Evolutionary conservation across 2,888 invertebrate species (phyloP), one percentile per base, ranked within the genome.

Genomic region (Kuschelorhynchus macadamiae): DNA sequence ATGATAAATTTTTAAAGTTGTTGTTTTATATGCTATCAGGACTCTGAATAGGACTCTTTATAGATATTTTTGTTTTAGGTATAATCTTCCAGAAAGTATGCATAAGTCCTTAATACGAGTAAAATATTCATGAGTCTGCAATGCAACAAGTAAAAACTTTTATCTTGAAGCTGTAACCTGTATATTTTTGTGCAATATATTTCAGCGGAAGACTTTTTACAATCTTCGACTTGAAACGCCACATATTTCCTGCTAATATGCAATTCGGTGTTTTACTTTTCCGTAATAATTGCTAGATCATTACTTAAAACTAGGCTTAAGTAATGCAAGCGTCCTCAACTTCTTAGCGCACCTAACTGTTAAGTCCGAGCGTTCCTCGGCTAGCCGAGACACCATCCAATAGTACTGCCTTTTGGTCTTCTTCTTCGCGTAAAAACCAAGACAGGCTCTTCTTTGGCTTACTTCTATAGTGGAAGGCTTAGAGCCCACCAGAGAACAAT

Each of bases 401-500:
- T 67, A 42, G 67, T 61, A 57, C 62, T 47, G 56, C 56, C 63
- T 57, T 56, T 62, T 68, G 52, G 59, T 59, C 53, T 44, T 63
- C 59, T 68, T 68, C 68, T 50, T 68, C 32, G 53, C 63, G 68
- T 68, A 68, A 57, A 68, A 68, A 63, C 68, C 30, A 52, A 49
- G 52, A 49, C 57, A 32, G 57, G 44, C 12, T 17, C 68, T 52
- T 59, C 59, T 33, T 50, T 44, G 63, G 44, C 63, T 68, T 68
- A 68, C 68, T 68, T 62, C 63, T 36, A 57, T 57, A 62, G 46
- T 57, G 57, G 67, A 67, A 62, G 67, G 50, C 62, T 39, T 61
- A 62, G 56, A 57, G 65, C 50, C 52, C 46, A 59, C 30, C 47
- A 59, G 55, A 56, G 32, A 55, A 32, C 18, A 57, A 18, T 46